Base-by-base conservation (phyloP, 2,888 invertebrate species). In the Epistrophella euchroma region DNA sequence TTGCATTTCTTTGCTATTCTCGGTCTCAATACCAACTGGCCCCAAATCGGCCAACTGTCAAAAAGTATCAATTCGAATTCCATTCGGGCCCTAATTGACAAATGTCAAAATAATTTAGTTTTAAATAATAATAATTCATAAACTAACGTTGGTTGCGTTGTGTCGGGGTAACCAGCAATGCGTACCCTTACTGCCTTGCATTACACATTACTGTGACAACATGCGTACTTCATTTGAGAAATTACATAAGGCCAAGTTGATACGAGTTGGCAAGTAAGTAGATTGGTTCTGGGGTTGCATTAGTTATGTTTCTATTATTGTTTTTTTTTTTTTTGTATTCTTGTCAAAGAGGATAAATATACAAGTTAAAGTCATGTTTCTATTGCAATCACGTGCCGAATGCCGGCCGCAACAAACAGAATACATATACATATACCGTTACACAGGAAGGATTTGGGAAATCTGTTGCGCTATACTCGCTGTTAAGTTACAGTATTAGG, bases 301-400 rank as follows among this genome's bases (percentile, higher is more conserved):
- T 22, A 25, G 22, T 25, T 22, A 7, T 25, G 22, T 25, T 22
- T 52, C 13, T 25, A 17, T 45, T 45, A 45, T 45, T 17, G 1
- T 37, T 37, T 13, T 9, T 35, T 35, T 35, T 43, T 43, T 43
- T 50, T 50, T 11, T 13, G 0, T 13, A 50, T 19, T 50, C 5
- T 13, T 25, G 13, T 15, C 6, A 22, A 52, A 52, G 25, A 15
- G 22, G 25, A 52, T 52, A 19, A 19, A 22, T 50, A 19, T 11
- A 19, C 47, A 25, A 52, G 50, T 52, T 50, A 15, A 22, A 19
- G 5, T 4, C 11, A 52, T 52, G 50, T 52, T 52, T 22, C 25
- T 15, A 52, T 52, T 25, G 50, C 15, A 52, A 52, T 52, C 50
- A 52, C 50, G 50, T 52, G 50, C 22, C n/a, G n/a, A n/a, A n/a